Evolutionary conservation across 1,140 invertebrate species (phyloP), one percentile per base, ranked within the genome.

Genomic region (Mycetomoellerius zeteki): DNA sequence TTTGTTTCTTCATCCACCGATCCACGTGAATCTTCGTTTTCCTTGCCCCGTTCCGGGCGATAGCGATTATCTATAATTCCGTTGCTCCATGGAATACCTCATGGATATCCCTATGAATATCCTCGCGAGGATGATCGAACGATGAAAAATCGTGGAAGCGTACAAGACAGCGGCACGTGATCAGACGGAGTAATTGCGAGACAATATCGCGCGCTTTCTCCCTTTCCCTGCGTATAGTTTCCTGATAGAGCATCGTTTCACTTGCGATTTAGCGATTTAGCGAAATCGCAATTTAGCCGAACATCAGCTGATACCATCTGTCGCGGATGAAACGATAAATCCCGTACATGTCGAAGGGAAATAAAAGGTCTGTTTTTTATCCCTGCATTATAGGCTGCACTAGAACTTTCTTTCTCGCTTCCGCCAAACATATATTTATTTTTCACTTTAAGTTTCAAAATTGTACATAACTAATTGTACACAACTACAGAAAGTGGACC

Each of bases 21-120:
- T 37, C 33, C 43, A 50, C 54, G 80, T 30, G 37, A n/a, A 43
- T 60, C 69, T 60, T 84, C 24, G 54, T 33, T 75, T 50, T 37
- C 37, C 69, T 60, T 56, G 16, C 78, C n/a, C 33, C 30, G 33
- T 27, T 60, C 37, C 69, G 54, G 24, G 67, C 69, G 54, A 73
- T 82, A 50, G 67, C 24, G 80, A 84, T 84, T 84, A 84, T 60
- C 69, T 58, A 47, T 75, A 84, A 84, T 84, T 84, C 54, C 71
- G 43, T 84, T 84, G 80, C 75, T 37, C 80, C 43, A 19, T 14
- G 27, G 54, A n/a, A 54, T 50, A 67, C 30, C 27, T 60, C 80
- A 24, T 62, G 80, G 72, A 75, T 60, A 73, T 30, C 43, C 37
- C 54, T 56, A 50, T 33, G 80, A 84, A 73, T 73, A 84, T 43